Evolutionary conservation across 2,113 vertebrate species (phyloP), one percentile per base, ranked within the genome.

Genomic region (Cryptoleucopteryx plumbea): DNA sequence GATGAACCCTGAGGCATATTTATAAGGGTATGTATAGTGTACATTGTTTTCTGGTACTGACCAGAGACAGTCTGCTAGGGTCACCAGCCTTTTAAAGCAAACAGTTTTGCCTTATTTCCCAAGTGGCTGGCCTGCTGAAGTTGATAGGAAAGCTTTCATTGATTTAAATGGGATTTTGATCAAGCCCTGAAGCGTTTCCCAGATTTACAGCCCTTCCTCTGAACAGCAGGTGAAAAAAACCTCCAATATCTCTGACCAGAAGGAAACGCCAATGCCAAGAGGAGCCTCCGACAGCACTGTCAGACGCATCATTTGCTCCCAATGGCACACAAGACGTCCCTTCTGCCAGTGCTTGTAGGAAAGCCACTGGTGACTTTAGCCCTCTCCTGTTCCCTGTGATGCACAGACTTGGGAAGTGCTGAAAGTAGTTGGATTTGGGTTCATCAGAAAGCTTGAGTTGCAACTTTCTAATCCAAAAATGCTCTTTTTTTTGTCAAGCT

Each of bases 11-110:
- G 1, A 32, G 45, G n/a, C 6, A 1, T 27, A 42, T 25, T 48
- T 63, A 1, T 14, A 25, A 42, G 32, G 34, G 26, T 16, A 29
- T 1, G 0, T 9, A 5, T 13, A 21, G 34, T 12, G 8, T 23
- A 18, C 11, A 1, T 40, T 61, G 21, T 55, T 43, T 45, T 50
- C 36, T 10, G 36, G 27, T 19, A 45, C 62, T 17, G 45, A 91
- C 55, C 52, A 61, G 40, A 47, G 74, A 27, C 56, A 11, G 15
- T 8, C 62, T 14, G 47, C 32, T 36, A 15, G 4, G 26, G 55
- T 19, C 36, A 50, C 6, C 43, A 27, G 12, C 47, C 53, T 48
- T 31, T 70, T 15, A 45, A 68, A 50, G 16, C 16, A 7, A 26
- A 29, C 7, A 2, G 1, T 17, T 77, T 29, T 9, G 27, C 50